phyloP scores from a whole-genome alignment of 2,797 vertebrate species.

The Lacerta viridis region DNA sequence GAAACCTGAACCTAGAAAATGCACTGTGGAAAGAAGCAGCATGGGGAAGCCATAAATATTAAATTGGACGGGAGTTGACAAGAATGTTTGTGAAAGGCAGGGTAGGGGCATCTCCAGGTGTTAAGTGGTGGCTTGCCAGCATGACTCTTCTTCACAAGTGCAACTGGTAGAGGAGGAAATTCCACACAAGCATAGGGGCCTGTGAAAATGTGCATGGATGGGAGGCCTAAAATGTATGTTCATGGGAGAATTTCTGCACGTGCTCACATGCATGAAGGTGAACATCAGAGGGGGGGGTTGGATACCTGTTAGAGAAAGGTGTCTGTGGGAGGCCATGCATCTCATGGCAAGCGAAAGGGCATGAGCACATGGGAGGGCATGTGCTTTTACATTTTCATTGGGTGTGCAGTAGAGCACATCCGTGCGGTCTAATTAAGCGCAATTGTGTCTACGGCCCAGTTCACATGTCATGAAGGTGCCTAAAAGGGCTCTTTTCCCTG shows the following conservation, averaged over 20 bases:
- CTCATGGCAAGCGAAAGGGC: not conserved
- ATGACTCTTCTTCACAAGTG: not conserved
- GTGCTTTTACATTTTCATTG: not conserved
- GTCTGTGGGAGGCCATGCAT: not conserved
- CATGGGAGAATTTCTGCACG: not conserved
- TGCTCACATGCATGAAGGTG: not conserved
- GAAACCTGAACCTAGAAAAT: not conserved
- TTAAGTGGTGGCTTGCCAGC: not conserved
- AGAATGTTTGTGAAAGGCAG: not conserved
- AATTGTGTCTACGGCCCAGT: not conserved
- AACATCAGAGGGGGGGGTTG: not conserved
- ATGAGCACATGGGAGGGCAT: too few species aligned
- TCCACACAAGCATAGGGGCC: too few species aligned
- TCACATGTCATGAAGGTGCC: too few species aligned
- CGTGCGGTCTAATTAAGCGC: slow-evolving; percentile 11
- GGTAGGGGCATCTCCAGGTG: not conserved
- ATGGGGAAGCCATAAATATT: not conserved
- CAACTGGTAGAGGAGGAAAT: not conserved
- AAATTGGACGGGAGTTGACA: not conserved
- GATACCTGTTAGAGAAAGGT: not conserved
- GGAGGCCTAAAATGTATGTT: not conserved
- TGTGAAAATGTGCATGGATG: not conserved
- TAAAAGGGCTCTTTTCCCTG: too few species aligned
- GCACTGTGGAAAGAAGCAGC: not conserved
- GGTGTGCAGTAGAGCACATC: not conserved